Percentiles rank a stretch among this genome's conserved stretches.
These are phyloP conservation scores for Gastrophysa polygoni DNA, from an alignment of 2,888 invertebrate species.

Conservation along the genomic window DNA sequence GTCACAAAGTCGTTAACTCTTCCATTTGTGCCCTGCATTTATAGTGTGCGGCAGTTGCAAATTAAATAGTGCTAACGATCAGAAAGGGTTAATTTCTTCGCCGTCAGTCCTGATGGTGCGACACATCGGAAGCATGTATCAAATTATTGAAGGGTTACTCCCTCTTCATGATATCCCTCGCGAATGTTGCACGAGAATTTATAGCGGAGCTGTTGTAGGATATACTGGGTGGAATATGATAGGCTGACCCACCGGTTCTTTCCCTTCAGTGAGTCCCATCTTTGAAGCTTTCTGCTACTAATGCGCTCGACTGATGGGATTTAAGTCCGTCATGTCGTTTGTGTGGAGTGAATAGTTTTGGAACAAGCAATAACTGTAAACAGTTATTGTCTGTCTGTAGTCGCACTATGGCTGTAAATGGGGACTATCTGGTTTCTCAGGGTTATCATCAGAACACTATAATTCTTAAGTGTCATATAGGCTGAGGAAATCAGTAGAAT, in stretches of 20 bases:
- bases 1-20: conserved; percentile 38
- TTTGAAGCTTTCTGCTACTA: too few relatives aligned
- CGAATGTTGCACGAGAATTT: background rate
- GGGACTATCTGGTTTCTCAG: too few relatives aligned
- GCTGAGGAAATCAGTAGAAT: too few relatives aligned
- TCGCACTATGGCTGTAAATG: too few relatives aligned
- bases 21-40: conserved; percentile 33
- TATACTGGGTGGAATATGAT: background rate
- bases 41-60: conserved; percentile 34
- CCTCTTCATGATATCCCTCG: conserved; percentile 22
- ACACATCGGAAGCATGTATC: conserved; percentile 42
- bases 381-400: too few relatives aligned
- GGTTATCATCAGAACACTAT: too few relatives aligned
- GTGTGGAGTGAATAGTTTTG: too few relatives aligned
- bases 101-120: conserved; percentile 42
- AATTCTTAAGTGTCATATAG: too few relatives aligned
- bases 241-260: background rate
- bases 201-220: background rate
- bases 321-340: too few relatives aligned
- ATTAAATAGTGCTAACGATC: conserved; percentile 44
- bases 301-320: too few relatives aligned
- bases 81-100: conserved; percentile 45
- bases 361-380: too few relatives aligned
- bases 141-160: conserved; percentile 43
- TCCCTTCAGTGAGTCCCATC: too few relatives aligned